Evolutionary conservation across 35 echinoderm and acorn worm species (phyloP), one percentile per base, ranked within the genome.

Genomic region (Heliocidaris erythrogramma): DNA sequence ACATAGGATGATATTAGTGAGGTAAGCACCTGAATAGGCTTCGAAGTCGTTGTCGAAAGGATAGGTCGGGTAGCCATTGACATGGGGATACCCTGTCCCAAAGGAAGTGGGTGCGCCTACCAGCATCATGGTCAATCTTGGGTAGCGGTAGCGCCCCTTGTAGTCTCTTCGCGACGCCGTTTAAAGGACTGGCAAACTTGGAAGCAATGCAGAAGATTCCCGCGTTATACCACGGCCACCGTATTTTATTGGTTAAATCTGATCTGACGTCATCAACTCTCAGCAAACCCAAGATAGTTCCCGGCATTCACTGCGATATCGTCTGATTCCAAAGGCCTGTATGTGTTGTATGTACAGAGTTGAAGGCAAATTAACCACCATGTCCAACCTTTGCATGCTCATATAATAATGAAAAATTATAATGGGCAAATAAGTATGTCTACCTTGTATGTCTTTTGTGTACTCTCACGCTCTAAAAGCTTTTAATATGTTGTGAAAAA

Each of bases 1-100:
- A 89, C 65, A 27, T 78, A 78, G 65, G 65, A 78, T 78, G 65
- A 78, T 48, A 24, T 16, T 89, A 48, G 21, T 89, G 87, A 89
- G 47, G 87, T 89, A 89, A 92, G 91, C 91, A 92, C 91, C 91
- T 92, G 91, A 52, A 48, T 92, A 92, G 49, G 91, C 48, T 30
- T 92, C 91, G 91, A 30, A 92, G 48, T 92, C 91, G 30, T 48
- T 91, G 88, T 92, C 91, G 17, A 92, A 59, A 59, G 31, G 31
- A 59, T 52, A 92, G n/a, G 91, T 92, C 13, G 47, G 48, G 91
- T 92, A 59, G 47, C 91, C 91, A 52, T 32, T 92, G 91, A 48
- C 9, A 53, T 92, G 91, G 17, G 91, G 91, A 59, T 92, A 92
- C 31, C 91, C 91, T 17, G 91, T 59, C 48, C 91, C 91, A 92